Conservation (phyloP, 2,888 invertebrate genomes). For the Mactromeris polynyma region DNA sequence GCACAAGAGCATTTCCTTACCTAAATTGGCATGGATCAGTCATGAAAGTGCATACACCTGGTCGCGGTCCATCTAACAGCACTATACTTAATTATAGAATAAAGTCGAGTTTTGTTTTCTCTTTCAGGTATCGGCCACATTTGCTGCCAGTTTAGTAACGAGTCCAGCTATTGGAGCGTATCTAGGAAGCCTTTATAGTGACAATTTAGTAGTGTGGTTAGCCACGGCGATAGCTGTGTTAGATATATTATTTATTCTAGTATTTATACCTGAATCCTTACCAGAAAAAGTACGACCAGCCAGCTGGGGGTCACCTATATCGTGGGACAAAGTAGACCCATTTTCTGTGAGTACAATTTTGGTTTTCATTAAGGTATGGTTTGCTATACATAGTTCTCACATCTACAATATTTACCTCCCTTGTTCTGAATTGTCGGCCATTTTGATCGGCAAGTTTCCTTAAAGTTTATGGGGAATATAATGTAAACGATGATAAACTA, state of each 20-base stretch:
- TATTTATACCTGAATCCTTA: slow-evolving; percentile 98
- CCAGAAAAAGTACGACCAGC: slow-evolving; percentile 95
- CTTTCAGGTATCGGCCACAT: slow-evolving; percentile 95
- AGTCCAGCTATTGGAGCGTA: slow-evolving; percentile 97
- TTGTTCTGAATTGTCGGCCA: no score
- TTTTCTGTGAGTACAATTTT: slow-evolving; percentile 91
- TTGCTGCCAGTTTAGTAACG: slow-evolving; percentile 99
- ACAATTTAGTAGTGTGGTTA: slow-evolving; percentile 95
- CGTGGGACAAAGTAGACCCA: slow-evolving; percentile 98
- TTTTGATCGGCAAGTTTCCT: no score
- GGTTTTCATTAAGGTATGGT: no score
- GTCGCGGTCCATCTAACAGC: no score
- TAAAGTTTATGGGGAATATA: no score
- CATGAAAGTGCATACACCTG: no score
- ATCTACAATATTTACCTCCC: no score
- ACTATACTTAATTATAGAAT: no score
- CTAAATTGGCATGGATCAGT: no score
- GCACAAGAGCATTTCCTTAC: no score
- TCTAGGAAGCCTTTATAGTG: slow-evolving; percentile 91
- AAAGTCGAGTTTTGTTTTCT: not conserved
- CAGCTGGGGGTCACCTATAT: slow-evolving; percentile 88
- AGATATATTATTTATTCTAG: slow-evolving; percentile 99
- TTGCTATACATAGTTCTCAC: no score
- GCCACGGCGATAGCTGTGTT: slow-evolving; percentile 97
- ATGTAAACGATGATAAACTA: no score